Evolutionary conservation across 2,797 vertebrate species (phyloP).

Genomic region (Peromyscus eremicus): DNA sequence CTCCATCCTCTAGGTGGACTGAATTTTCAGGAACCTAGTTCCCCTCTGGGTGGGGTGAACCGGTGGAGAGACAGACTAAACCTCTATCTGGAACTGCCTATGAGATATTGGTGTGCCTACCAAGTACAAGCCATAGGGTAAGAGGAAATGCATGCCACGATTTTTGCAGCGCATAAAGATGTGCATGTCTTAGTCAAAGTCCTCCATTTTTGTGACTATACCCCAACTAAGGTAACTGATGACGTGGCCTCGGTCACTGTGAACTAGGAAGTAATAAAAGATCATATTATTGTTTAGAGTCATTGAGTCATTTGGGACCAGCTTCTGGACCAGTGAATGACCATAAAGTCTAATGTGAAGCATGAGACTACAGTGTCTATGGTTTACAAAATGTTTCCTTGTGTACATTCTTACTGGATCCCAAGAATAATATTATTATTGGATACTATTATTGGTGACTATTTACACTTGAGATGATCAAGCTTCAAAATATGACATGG

Average conservation of each 20-base stretch:
- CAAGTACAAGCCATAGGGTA: not conserved
- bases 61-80: not conserved
- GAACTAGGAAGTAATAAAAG: conserved; percentile 2
- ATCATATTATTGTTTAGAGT: not conserved
- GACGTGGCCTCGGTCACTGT: not conserved
- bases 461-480: not conserved
- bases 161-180: not conserved
- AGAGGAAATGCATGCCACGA: not conserved
- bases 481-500: not conserved
- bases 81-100: not conserved
- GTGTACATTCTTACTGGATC: not conserved
- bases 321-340: not conserved
- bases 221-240: not conserved
- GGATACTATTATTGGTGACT: not conserved
- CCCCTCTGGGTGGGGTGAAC: not conserved
- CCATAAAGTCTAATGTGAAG: not conserved
- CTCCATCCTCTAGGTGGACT: not conserved
- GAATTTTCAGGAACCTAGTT: not conserved
- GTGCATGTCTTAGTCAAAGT: not conserved
- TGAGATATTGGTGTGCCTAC: not conserved
- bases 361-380: not conserved
- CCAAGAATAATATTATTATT: not conserved
- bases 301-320: not conserved
- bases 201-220: not conserved
- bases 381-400: not conserved